Evolutionary conservation across 2,113 vertebrate species (phyloP), one percentile per base, ranked within the genome.

Genomic region (Pandion haliaetus): DNA sequence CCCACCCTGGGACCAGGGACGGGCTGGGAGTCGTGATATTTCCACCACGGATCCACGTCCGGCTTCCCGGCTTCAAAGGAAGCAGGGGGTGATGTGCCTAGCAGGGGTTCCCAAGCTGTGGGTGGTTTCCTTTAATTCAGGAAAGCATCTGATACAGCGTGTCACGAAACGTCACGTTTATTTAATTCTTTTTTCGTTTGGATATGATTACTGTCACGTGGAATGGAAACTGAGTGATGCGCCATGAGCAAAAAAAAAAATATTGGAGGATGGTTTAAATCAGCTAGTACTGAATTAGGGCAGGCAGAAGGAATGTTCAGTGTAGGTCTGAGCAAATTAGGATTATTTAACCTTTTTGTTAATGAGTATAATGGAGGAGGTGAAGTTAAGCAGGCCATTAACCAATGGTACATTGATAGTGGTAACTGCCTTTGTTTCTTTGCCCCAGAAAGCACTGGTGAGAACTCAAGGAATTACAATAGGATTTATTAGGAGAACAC

Each of bases 121-220:
- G 89, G 94, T 97, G 97, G 96, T 72, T 97, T 95, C 63, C 54
- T 93, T 94, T 94, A 92, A 85, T 97, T 97, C 85, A 77, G 78
- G 59, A 91, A 93, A 95, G 81, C 95, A 91, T 96, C 71, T 94
- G 95, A 97, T 97, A 95, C 45, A 93, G 74, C 4, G 24, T 95
- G 94, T 94, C 95, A 95, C 17, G 16, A 95, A 92, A 95, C n/a
- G 59, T 95, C 94, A 91, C 10, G 21, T 94, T 97, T 94, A 76
- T 91, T 95, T 91, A 92, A 97, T 97, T 96, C 90, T 61, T 96
- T 86, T 81, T 95, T 94, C 49, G 34, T 96, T 97, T 95, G 95
- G 94, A 95, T 97, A 58, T 96, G 94, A 97, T 95, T 96, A 95
- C 45, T 97, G 93, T 97, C 95, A 96, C 86, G 71, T 94, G 95